A percentile compares a stretch with the other conserved stretches of the same genome.
These are phyloP conservation scores for Capra hircus DNA, from an alignment of 2,113 vertebrate species.

Conservation along the genomic window DNA sequence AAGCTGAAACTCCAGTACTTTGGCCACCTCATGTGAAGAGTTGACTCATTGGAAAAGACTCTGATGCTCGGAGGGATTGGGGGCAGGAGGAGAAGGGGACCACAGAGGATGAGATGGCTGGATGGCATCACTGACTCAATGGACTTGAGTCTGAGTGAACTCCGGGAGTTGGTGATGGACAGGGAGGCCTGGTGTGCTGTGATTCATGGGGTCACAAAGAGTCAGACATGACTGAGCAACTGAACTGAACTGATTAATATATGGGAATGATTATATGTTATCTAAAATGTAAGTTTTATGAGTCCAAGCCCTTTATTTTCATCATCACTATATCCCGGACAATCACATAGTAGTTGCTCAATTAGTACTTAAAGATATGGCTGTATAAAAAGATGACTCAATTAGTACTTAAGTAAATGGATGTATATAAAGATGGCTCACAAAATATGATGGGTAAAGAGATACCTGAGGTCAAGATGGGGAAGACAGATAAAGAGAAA, in stretches of 20 bases:
- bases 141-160: too few species aligned
- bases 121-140: too few species aligned
- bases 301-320: not conserved
- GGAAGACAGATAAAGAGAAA: not conserved
- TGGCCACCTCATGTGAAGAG: too few species aligned
- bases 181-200: too few species aligned
- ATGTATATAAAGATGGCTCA: not conserved
- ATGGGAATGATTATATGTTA: not conserved
- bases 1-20: too few species aligned
- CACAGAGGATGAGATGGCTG: too few species aligned
- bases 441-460: not conserved
- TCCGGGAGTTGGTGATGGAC: too few species aligned
- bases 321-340: not conserved
- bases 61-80: too few species aligned
- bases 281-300: not conserved
- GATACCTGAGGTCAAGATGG: not conserved
- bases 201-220: too few species aligned
- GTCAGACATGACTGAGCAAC: accelerated
- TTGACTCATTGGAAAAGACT: too few species aligned
- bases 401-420: not conserved
- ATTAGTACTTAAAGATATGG: not conserved
- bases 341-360: not conserved
- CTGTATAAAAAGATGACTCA: not conserved
- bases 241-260: not conserved
- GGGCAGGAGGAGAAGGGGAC: too few species aligned